Percentiles rank a stretch among this genome's conserved stretches.
Evolutionary conservation across 2,888 invertebrate genomes (phyloP).

Genomic region (Melipona bicolor): DNA sequence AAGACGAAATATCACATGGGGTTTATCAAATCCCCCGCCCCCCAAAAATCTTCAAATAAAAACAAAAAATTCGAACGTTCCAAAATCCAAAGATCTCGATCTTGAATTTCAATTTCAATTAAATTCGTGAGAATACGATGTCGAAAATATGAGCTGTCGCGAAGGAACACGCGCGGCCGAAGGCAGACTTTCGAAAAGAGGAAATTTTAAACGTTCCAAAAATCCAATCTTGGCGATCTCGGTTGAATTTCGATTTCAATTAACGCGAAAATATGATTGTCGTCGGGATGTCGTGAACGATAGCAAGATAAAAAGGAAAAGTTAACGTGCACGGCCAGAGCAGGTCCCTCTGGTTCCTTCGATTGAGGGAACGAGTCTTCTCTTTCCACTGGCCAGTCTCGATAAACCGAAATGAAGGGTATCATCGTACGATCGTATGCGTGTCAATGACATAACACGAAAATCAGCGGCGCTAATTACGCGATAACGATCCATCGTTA

Average conservation of each 20-base stretch:
- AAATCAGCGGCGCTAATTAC: constrained; percentile 69
- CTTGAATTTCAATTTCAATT: background rate
- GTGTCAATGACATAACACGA: constrained; percentile 65
- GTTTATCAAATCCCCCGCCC: background rate
- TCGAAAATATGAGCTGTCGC: background rate
- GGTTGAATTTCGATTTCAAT: background rate
- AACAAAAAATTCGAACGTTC: too few relatives aligned
- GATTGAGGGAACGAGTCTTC: background rate
- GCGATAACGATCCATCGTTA: constrained; percentile 65
- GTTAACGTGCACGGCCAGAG: constrained; percentile 43
- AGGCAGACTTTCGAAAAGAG: background rate
- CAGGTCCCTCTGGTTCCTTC: background rate
- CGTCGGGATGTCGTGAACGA: background rate
- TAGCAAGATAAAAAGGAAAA: background rate
- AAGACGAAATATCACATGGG: too few relatives aligned
- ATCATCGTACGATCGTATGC: constrained; percentile 49
- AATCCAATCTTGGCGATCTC: background rate
- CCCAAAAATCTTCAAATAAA: too few relatives aligned
- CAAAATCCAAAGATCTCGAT: background rate
- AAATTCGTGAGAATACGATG: background rate
- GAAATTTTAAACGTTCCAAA: background rate
- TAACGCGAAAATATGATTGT: background rate
- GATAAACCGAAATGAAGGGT: constrained; percentile 28
- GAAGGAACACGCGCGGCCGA: constrained; percentile 43
- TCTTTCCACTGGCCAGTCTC: background rate